phyloP scores from a whole-genome alignment of 2,113 vertebrate genomes.

The Myrmecobius fasciatus region DNA sequence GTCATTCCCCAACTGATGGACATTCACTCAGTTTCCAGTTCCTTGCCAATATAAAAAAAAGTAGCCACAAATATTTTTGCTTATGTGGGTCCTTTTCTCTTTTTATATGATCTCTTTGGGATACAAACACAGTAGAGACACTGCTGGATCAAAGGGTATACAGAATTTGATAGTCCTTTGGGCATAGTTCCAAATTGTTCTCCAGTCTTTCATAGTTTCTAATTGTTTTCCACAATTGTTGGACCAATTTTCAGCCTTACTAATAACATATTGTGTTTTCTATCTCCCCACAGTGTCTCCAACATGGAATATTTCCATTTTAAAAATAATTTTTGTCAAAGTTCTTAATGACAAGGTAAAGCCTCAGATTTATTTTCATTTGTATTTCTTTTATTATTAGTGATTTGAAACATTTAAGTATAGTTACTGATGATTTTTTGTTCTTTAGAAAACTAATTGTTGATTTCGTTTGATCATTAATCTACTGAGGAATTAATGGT shows the following conservation, averaged over 20 bases:
- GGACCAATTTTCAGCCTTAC: neutral
- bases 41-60: no score
- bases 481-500: neutral
- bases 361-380: neutral
- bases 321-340: neutral
- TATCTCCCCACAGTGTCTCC: neutral
- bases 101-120: no score
- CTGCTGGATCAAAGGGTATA: no score
- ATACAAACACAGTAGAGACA: no score
- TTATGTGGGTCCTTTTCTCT: no score
- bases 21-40: no score
- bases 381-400: neutral
- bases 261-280: neutral
- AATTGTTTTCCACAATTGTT: neutral
- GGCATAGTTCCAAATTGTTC: no score
- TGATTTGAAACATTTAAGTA: neutral
- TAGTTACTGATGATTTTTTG: neutral
- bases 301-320: neutral
- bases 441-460: neutral
- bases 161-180: no score
- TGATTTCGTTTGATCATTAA: neutral
- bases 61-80: no score
- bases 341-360: neutral
- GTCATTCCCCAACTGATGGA: no score
- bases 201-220: neutral